Conservation (phyloP, 2,113 vertebrate genomes). For the Alethe castanea region DNA sequence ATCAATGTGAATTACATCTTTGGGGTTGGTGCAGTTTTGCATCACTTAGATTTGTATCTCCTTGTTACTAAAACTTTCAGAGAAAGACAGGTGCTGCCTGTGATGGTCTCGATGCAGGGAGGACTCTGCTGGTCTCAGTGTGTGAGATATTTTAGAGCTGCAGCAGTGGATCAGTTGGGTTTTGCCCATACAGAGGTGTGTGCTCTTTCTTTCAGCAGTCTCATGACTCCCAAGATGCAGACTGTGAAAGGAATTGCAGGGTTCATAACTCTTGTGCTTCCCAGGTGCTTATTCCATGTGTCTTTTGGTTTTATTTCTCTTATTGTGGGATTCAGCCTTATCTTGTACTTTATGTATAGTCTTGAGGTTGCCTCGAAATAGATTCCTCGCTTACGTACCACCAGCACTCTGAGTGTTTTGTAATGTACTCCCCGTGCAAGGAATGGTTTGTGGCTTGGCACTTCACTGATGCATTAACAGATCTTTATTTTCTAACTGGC, state of each 20-base stretch:
- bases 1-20: background rate
- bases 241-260: background rate
- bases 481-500: background rate
- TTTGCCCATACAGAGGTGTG: background rate
- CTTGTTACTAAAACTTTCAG: background rate
- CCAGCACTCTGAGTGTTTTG: background rate
- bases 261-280: background rate
- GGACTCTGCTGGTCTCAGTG: background rate
- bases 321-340: background rate
- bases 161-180: background rate
- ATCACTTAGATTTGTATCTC: background rate
- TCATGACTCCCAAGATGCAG: background rate
- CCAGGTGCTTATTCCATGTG: accelerated
- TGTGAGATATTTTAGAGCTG: background rate
- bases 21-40: background rate
- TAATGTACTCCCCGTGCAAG: background rate
- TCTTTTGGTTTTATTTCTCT: background rate
- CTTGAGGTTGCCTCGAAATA: background rate
- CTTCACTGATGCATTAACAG: background rate
- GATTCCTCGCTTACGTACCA: background rate
- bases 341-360: background rate
- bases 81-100: background rate
- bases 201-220: background rate
- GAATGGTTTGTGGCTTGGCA: background rate
- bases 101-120: accelerated